Conservation (phyloP, 53 echinoderm and acorn worm genomes). For the Zoroaster sp. region DNA sequence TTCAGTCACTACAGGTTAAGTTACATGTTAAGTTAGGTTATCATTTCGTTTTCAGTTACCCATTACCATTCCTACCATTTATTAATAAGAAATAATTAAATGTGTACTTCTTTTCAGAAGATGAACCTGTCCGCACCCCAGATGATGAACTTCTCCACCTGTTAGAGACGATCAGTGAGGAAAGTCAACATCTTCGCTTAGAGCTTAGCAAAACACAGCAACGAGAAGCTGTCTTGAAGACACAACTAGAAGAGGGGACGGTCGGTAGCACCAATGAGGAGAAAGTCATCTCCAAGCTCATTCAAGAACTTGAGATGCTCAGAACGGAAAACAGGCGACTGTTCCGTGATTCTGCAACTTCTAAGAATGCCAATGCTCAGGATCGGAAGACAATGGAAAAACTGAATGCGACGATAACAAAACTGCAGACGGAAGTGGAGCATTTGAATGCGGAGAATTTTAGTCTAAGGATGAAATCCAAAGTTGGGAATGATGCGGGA, state of each 20-base stretch:
- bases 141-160: slow-evolving; percentile 82
- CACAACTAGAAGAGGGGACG: slow-evolving; percentile 42
- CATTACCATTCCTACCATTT: not conserved
- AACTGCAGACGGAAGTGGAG: slow-evolving; percentile 75
- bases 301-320: slow-evolving; percentile 93
- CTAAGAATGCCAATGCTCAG: slow-evolving; percentile 64
- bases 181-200: slow-evolving; percentile 80
- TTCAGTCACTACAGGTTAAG: too few relatives aligned
- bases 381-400: slow-evolving; percentile 65
- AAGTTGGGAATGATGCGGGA: slow-evolving; percentile 36
- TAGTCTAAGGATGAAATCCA: slow-evolving; percentile 39
- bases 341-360: slow-evolving; percentile 80
- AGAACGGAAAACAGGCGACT: slow-evolving; percentile 80
- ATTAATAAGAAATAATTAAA: not conserved
- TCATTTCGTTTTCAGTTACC: too few relatives aligned
- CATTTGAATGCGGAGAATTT: slow-evolving; percentile 73
- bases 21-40: too few relatives aligned
- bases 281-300: slow-evolving; percentile 81
- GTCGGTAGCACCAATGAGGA: slow-evolving; percentile 70
- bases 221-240: slow-evolving; percentile 65
- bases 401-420: slow-evolving; percentile 49
- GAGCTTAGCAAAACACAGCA: slow-evolving; percentile 75
- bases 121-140: not conserved
- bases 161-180: slow-evolving; percentile 79
- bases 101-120: slow-evolving; percentile 3